These are phyloP conservation scores for Ophioninae sp. DNA, from an alignment of 2,888 invertebrate genomes.

Conservation along the genomic window DNA sequence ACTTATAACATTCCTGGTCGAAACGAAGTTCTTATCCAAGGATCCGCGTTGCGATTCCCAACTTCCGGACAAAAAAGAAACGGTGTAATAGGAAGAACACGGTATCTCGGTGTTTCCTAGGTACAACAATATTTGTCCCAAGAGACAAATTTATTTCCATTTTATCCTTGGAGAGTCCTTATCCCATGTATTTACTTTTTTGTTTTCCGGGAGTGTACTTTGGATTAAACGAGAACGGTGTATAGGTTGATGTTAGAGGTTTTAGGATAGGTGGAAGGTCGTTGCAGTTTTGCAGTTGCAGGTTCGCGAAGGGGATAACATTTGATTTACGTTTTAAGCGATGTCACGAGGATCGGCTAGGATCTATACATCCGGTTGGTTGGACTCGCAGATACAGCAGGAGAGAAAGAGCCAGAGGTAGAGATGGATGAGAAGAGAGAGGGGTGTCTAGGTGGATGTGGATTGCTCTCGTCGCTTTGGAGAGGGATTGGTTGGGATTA, in stretches of 20 bases:
- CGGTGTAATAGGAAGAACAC: constrained; percentile 13
- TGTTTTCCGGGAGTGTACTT: constrained; percentile 32
- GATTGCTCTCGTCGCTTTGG: constrained; percentile 38
- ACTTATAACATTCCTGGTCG: neutral
- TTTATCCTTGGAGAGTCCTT: constrained; percentile 55
- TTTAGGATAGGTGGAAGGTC: constrained; percentile 18
- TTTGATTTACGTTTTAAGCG: constrained; percentile 64
- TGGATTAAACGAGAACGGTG: constrained; percentile 58
- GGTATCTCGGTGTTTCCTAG: constrained; percentile 43
- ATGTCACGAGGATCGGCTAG: constrained; percentile 55
- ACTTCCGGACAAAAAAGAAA: constrained; percentile 1
- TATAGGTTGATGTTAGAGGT: constrained; percentile 34
- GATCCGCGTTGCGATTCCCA: constrained; percentile 17
- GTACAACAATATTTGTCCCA: constrained; percentile 57
- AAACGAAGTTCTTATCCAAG: neutral
- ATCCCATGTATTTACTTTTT: constrained; percentile 36
- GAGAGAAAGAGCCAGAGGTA: constrained; percentile 9
- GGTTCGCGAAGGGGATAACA: constrained; percentile 59
- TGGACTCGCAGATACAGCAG: constrained; percentile 48
- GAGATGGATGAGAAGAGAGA: neutral
- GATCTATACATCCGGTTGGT: constrained; percentile 41
- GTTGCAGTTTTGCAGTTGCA: constrained; percentile 45
- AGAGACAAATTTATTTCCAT: constrained; percentile 62
- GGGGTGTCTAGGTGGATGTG: constrained; percentile 28
- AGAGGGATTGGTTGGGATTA: constrained; percentile 39